Conservation (phyloP, 1,140 invertebrate species). For the Trichomalopsis sarcophagae region DNA sequence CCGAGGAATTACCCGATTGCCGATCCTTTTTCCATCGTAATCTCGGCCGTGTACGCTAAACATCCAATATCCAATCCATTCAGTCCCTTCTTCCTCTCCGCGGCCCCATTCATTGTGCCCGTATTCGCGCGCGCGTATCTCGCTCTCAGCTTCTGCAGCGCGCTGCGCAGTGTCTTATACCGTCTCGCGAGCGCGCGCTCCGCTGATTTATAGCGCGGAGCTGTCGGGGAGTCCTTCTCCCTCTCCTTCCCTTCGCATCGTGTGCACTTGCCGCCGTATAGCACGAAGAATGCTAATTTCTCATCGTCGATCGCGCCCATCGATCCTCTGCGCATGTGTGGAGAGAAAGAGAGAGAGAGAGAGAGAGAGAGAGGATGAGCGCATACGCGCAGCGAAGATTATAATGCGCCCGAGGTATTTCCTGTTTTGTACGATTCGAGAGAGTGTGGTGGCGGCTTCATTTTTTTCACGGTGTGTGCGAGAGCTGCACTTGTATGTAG, state of each 20-base stretch:
- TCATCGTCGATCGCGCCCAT: slow-evolving; percentile 28
- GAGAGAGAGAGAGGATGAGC: not conserved
- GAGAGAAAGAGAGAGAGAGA: too few relatives aligned
- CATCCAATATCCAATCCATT: slow-evolving; percentile 40
- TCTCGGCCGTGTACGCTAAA: slow-evolving; percentile 7
- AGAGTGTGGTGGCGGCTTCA: not conserved
- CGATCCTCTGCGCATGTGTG: not conserved
- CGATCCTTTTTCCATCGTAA: slow-evolving; percentile 34
- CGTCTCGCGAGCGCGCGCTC: not conserved
- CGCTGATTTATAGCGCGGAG: slow-evolving; percentile 28
- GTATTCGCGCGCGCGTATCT: not conserved
- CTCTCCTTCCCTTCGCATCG: not conserved
- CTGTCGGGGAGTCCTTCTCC: not conserved
- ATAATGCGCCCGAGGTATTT: slow-evolving; percentile 46
- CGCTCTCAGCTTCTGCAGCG: not conserved
- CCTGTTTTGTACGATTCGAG: slow-evolving; percentile 30
- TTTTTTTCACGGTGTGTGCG: not conserved
- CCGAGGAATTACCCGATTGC: slow-evolving; percentile 1
- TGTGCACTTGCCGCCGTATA: not conserved
- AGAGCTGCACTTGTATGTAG: not conserved
- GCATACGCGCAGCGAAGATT: not conserved
- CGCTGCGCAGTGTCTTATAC: slow-evolving; percentile 5
- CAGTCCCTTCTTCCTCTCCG: not conserved
- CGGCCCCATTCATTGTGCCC: slow-evolving; percentile 26
- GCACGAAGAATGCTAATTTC: slow-evolving; percentile 47